Evolutionary conservation across 2,888 invertebrate species (phyloP).

Genomic region (Ernsta delagoae): DNA sequence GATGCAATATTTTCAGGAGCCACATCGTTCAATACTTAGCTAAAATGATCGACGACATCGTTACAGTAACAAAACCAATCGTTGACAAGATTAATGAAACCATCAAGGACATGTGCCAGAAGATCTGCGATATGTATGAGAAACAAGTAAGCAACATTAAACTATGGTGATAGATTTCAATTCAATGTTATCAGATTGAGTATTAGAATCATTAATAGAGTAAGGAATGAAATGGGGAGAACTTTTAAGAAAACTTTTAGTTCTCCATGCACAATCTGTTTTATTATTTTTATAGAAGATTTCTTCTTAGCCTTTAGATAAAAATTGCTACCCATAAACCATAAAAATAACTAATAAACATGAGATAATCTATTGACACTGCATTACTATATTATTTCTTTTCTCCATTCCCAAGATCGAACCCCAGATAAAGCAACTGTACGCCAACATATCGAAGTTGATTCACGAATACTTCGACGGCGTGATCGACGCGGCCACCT

Average conservation of each 20-base stretch:
- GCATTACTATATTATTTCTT: neutral
- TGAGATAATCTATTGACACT: too few species aligned
- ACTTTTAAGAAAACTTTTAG: too few species aligned
- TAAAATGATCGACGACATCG: constrained; percentile 61
- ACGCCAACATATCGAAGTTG: constrained; percentile 62
- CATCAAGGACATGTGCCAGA: constrained; percentile 53
- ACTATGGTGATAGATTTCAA: too few species aligned
- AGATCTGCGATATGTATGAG: constrained; percentile 62
- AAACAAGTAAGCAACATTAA: constrained; percentile 64
- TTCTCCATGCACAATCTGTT: too few species aligned
- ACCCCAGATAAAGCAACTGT: constrained; percentile 65
- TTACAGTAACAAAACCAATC: constrained; percentile 60
- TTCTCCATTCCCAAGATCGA: constrained; percentile 55
- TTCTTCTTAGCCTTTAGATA: too few species aligned
- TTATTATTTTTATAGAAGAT: too few species aligned
- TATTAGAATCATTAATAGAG: neutral
- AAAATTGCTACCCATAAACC: too few species aligned
- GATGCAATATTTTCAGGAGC: constrained; percentile 49
- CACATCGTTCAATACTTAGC: constrained; percentile 62
- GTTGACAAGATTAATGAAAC: constrained; percentile 56
- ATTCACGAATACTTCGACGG: constrained; percentile 70
- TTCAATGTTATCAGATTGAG: too few species aligned
- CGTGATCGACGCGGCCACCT: constrained; percentile 73
- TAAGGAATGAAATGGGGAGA: too few species aligned
- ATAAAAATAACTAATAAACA: too few species aligned